Evolutionary conservation across 1,140 invertebrate species (phyloP), one percentile per base, ranked within the genome.

Genomic region (Potamilus streckersoni): DNA sequence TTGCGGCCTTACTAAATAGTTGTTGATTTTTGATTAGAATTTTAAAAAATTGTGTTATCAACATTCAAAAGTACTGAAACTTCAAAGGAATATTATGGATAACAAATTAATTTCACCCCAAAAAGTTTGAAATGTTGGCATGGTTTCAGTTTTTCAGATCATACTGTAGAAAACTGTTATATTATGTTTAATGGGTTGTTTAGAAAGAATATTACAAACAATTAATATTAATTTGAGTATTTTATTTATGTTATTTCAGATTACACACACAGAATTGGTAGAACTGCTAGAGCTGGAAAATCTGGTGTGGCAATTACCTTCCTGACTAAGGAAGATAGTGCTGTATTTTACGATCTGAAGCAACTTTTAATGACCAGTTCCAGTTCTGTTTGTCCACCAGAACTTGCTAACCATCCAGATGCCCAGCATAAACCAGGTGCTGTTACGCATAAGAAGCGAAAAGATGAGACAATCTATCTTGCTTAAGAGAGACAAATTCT

Each of bases 211-310:
- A 31, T 31, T 49, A 49, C 38, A 8, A 49, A 49, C 38, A 49
- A 6, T 1, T 49, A 67, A 19, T 20, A 12, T 23, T 58, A 17
- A 69, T 58, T 13, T 20, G 6, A 49, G 11, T n/a, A 0, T 65
- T 71, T 61, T 73, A 11, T 66, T 27, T 68, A 71, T 64, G 76
- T 81, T 82, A 67, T 82, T 91, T 64, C 88, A 95, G 98, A 99
- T 92, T 99, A 99, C 85, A 99, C 97, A 0, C 98, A 99, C 95
- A 94, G 98, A 93, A 99, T 99, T 89, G 98, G 98, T 88, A 93
- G 98, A 92, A 99, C 98, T 1, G 98, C 98, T 86, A 95, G 98
- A 91, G 98, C 98, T 19, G 98, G 98, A 58, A 99, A 99, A 89
- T 95, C 94, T 86, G 98, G 98, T 91, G 93, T 96, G 77, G 97